Base-by-base conservation (phyloP, 2,888 invertebrate genomes). In the Horisme vitalbata region DNA sequence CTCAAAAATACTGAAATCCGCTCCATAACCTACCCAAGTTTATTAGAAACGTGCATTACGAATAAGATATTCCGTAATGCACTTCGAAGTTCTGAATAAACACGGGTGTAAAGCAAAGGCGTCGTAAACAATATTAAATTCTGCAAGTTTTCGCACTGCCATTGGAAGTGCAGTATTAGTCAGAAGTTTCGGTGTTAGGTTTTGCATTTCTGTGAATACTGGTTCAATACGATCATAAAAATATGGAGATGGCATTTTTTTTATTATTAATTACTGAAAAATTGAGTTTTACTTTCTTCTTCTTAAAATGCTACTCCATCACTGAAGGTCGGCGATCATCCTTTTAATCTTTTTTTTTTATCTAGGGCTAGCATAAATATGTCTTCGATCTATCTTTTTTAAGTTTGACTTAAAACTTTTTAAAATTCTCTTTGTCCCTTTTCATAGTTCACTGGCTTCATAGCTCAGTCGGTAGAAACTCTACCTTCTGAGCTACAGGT, bases 121-220 rank as follows among this genome's bases (percentile, higher is more conserved):
- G 79, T 83, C 87, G 75, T 80, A 81, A 84, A 82, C 80, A 79
- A 80, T 85, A 85, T 85, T 81, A 85, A 82, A 82, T 75, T 75
- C 73, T 69, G 66, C 62, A 71, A 74, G 68, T 71, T 74, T 65
- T 59, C 56, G 61, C 59, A 63, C 60, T 67, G 67, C 63, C 47
- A 52, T 45, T 59, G 55, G 55, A 63, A 66, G 63, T 63, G 61
- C 57, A 52, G 63, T 80, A 84, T 84, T 83, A 85, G 76, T 68
- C 69, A 67, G 65, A 61, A 73, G 59, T 61, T 71, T 64, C 72
- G 67, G 70, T 73, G 72, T 71, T 75, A 65, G 61, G 67, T 69
- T 79, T 67, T 78, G 79, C 78, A 83, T 81, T 79, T 77, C 51
- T 48, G 24, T 23, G 34, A 33, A 34, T 26, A 23, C 6, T 5